phyloP scores from a whole-genome alignment of 2,797 vertebrate genomes.

The Aeoliscus strigatus region DNA sequence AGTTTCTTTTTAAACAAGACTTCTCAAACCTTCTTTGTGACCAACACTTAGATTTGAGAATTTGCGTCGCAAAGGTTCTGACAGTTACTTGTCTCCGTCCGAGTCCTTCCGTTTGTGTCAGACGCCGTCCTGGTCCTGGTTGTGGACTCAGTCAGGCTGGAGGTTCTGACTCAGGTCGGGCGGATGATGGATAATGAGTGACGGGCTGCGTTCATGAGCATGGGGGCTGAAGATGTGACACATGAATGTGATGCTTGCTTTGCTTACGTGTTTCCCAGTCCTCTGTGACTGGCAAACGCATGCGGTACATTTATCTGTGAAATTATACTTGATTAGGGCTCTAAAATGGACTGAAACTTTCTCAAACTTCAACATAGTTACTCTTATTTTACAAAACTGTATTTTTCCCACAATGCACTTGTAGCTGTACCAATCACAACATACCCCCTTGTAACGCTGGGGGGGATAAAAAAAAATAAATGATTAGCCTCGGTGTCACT shows the following conservation, averaged over 20 bases:
- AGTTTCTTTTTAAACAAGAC: conserved; percentile 46
- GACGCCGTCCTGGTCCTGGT: conserved; percentile 58
- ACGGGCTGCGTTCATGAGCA: conserved; percentile 58
- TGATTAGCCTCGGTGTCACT: too few species aligned
- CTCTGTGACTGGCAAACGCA: not conserved
- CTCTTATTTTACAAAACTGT: not conserved
- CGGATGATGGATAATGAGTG: conserved; percentile 62
- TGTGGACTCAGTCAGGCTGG: conserved; percentile 54
- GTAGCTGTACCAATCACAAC: not conserved
- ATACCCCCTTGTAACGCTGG: too few species aligned
- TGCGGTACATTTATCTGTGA: not conserved
- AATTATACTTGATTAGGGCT: conserved; percentile 3
- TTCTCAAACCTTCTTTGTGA: conserved; percentile 54
- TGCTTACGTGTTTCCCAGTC: too few species aligned
- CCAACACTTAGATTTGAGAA: conserved; percentile 46
- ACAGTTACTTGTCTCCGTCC: conserved; percentile 50
- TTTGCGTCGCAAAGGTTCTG: conserved; percentile 41
- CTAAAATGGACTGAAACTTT: not conserved
- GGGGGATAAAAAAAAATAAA: too few species aligned
- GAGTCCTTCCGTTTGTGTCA: conserved; percentile 59
- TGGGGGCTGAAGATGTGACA: conserved; percentile 65
- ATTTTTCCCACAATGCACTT: conserved; percentile 3
- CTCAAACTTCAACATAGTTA: not conserved
- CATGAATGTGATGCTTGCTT: conserved; percentile 26
- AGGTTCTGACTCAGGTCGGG: conserved; percentile 57